phyloP scores from a whole-genome alignment of 2,888 invertebrate genomes.

The Sesia apiformis region DNA sequence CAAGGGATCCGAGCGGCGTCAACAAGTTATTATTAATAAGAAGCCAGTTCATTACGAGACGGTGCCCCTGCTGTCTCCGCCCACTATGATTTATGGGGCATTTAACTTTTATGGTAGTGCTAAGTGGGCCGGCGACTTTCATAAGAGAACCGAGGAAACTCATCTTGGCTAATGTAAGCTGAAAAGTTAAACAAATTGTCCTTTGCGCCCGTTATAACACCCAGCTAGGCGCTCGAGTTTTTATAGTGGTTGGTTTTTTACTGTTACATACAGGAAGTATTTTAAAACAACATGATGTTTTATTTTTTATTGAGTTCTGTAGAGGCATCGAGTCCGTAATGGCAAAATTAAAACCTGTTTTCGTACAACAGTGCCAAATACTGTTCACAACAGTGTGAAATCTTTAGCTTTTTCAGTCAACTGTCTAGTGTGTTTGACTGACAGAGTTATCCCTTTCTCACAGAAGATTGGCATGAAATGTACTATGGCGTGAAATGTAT shows the following conservation, averaged over 20 bases:
- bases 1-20: slow-evolving; percentile 19
- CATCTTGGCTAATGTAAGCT: slow-evolving; percentile 54
- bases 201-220: slow-evolving; percentile 3
- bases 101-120: slow-evolving; percentile 67
- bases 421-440: too few relatives aligned
- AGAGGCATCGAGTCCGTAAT: too few relatives aligned
- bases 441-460: too few relatives aligned
- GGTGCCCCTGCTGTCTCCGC: slow-evolving; percentile 33
- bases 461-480: too few relatives aligned
- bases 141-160: slow-evolving; percentile 46
- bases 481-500: too few relatives aligned
- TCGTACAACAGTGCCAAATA: too few relatives aligned
- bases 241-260: background rate
- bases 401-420: too few relatives aligned
- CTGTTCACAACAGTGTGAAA: too few relatives aligned
- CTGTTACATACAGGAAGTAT: background rate
- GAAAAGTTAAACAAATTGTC: slow-evolving; percentile 62
- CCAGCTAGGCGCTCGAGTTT: background rate
- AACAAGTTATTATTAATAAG: slow-evolving; percentile 49
- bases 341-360: too few relatives aligned
- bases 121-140: slow-evolving; percentile 57
- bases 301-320: background rate
- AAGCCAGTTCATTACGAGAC: slow-evolving; percentile 45
- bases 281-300: background rate
- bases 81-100: slow-evolving; percentile 60